Percentiles rank a stretch among this genome's conserved stretches.
phyloP scores from a whole-genome alignment of 1,140 invertebrate species.

The Pseudoatta argentina region DNA sequence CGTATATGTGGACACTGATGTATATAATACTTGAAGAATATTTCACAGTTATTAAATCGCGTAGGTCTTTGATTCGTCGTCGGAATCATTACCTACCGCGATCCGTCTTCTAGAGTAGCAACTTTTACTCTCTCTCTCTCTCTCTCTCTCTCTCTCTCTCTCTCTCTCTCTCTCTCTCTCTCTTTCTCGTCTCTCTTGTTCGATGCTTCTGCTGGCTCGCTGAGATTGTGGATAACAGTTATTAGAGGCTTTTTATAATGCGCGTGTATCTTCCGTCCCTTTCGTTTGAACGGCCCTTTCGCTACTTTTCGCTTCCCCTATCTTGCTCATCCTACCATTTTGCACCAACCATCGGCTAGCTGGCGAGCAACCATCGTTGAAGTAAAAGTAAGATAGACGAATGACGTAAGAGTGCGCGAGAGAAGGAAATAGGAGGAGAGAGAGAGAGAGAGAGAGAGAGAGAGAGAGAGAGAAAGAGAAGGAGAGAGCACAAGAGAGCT shows the following conservation, averaged over 20 bases:
- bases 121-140: slow-evolving; percentile 69
- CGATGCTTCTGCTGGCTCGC: slow-evolving; percentile 61
- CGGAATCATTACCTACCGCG: slow-evolving; percentile 79
- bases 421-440: slow-evolving; percentile 5
- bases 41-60: slow-evolving; percentile 45
- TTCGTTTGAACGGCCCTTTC: slow-evolving; percentile 34
- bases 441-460: neutral
- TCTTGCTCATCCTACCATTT: slow-evolving; percentile 71
- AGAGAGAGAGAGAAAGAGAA: neutral
- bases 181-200: slow-evolving; percentile 46
- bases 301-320: slow-evolving; percentile 37
- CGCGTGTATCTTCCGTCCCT: slow-evolving; percentile 77
- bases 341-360: slow-evolving; percentile 79
- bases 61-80: slow-evolving; percentile 61
- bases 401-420: neutral
- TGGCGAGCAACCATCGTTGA: slow-evolving; percentile 64
- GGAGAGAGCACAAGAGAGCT: slow-evolving; percentile 21
- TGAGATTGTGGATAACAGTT: slow-evolving; percentile 86
- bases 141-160: slow-evolving; percentile 25
- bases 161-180: slow-evolving; percentile 55
- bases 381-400: slow-evolving; percentile 42
- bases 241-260: slow-evolving; percentile 86
- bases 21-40: neutral
- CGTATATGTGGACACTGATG: neutral
- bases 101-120: slow-evolving; percentile 81